phyloP scores from a whole-genome alignment of 1,140 invertebrate genomes.

The Diorhabda elongata region DNA sequence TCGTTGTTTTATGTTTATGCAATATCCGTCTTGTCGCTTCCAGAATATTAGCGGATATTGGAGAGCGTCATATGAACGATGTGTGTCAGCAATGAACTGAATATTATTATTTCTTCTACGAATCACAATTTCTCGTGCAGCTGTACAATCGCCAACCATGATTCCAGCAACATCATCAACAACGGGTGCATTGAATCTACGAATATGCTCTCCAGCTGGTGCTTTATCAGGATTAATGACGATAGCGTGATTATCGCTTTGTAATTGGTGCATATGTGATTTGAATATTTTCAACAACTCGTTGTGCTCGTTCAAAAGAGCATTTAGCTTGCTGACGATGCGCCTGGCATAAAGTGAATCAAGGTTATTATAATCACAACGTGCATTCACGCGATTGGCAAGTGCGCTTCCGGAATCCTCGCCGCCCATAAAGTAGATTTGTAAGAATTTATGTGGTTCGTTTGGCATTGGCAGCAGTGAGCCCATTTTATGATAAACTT shows the following conservation, averaged over 20 bases:
- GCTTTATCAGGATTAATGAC: slow-evolving; percentile 13
- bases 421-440: too few relatives aligned
- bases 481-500: too few relatives aligned
- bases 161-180: too few relatives aligned
- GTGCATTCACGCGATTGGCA: too few relatives aligned
- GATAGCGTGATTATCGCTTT: slow-evolving; percentile 18
- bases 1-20: slow-evolving; percentile 44
- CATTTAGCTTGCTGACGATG: slow-evolving; percentile 23
- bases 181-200: slow-evolving; percentile 38
- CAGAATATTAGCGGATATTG: slow-evolving; percentile 53
- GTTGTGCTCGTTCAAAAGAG: slow-evolving; percentile 28
- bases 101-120: slow-evolving; percentile 39
- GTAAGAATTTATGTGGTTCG: too few relatives aligned
- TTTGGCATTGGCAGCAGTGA: too few relatives aligned
- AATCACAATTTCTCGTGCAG: slow-evolving; percentile 31
- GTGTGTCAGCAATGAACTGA: slow-evolving; percentile 45
- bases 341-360: slow-evolving; percentile 27
- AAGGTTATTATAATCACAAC: slow-evolving; percentile 16
- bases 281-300: slow-evolving; percentile 24
- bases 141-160: slow-evolving; percentile 32
- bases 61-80: slow-evolving; percentile 49
- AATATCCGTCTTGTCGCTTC: slow-evolving; percentile 48
- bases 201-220: slow-evolving; percentile 34
- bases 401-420: too few relatives aligned
- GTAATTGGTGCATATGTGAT: slow-evolving; percentile 23